Evolutionary conservation across 2,797 vertebrate species (phyloP).

Genomic region (Cynopterus sphinx): DNA sequence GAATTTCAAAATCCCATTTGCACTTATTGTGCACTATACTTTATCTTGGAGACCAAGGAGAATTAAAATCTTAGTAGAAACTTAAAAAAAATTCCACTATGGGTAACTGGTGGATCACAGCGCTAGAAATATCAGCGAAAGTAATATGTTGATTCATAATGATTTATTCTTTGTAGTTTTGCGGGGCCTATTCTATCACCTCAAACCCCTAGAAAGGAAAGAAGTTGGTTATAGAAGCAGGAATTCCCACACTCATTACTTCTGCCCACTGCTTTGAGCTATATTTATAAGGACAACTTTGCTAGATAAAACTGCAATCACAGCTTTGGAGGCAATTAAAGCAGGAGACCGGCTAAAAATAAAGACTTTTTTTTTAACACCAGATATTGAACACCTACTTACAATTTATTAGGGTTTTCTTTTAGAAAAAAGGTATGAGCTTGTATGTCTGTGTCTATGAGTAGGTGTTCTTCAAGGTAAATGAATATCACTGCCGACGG

Average conservation of each 20-base stretch:
- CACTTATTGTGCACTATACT: constrained; percentile 27
- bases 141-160: constrained; percentile 71
- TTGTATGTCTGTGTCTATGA: neutral
- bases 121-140: constrained; percentile 41
- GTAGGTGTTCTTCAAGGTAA: constrained; percentile 67
- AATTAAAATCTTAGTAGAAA: constrained; percentile 66
- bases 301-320: constrained; percentile 3
- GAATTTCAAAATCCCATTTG: constrained; percentile 57
- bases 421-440: neutral
- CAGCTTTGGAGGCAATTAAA: constrained; percentile 70
- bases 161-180: constrained; percentile 75
- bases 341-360: constrained; percentile 43
- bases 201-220: constrained; percentile 54
- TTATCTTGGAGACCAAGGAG: constrained; percentile 62
- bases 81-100: constrained; percentile 32
- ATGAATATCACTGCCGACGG: constrained; percentile 42
- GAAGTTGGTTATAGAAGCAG: constrained; percentile 47
- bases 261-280: constrained; percentile 24
- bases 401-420: constrained; percentile 31
- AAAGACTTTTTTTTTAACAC: neutral
- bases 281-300: constrained; percentile 63
- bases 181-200: constrained; percentile 30
- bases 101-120: constrained; percentile 51
- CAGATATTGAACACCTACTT: constrained; percentile 26
- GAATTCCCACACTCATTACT: constrained; percentile 75